Evolutionary conservation across 2,888 invertebrate species (phyloP).

Genomic region (Cryptocheilus praepositus): DNA sequence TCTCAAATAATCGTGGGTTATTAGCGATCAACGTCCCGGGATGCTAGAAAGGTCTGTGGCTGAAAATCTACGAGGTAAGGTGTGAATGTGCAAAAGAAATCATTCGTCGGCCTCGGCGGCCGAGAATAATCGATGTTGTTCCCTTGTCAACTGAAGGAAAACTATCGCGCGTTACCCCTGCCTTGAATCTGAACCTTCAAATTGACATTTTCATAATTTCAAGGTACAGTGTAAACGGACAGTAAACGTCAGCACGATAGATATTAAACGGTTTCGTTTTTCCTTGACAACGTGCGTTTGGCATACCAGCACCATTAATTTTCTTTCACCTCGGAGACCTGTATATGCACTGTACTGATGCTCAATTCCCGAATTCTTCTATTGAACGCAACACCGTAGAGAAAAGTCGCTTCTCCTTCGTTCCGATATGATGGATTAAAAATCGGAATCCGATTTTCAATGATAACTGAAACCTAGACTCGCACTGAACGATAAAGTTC

Average conservation of each 20-base stretch:
- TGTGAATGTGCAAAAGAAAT: conserved; percentile 45
- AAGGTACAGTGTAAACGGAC: conserved; percentile 7
- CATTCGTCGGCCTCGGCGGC: conserved; percentile 26
- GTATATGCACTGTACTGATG: conserved; percentile 16
- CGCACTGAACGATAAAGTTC: conserved; percentile 15
- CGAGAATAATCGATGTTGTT: not conserved
- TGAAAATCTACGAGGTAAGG: conserved; percentile 57
- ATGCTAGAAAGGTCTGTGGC: conserved; percentile 61
- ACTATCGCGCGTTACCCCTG: conserved; percentile 2
- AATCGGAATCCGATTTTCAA: not conserved
- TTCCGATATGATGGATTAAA: no score
- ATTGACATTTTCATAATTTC: conserved; percentile 26
- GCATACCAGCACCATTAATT: conserved; percentile 32
- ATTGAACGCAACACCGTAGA: no score
- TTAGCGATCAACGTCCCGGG: conserved; percentile 63
- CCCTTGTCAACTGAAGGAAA: not conserved
- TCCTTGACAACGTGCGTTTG: conserved; percentile 42
- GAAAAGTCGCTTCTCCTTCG: no score
- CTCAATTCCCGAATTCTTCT: no score
- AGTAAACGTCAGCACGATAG: not conserved
- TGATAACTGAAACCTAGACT: not conserved
- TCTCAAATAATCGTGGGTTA: conserved; percentile 59
- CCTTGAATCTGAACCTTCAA: conserved; percentile 28
- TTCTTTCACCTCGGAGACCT: conserved; percentile 28
- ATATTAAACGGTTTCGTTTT: not conserved